Conservation (phyloP, 2,888 invertebrate genomes). For the Gymnocheta viridis region DNA sequence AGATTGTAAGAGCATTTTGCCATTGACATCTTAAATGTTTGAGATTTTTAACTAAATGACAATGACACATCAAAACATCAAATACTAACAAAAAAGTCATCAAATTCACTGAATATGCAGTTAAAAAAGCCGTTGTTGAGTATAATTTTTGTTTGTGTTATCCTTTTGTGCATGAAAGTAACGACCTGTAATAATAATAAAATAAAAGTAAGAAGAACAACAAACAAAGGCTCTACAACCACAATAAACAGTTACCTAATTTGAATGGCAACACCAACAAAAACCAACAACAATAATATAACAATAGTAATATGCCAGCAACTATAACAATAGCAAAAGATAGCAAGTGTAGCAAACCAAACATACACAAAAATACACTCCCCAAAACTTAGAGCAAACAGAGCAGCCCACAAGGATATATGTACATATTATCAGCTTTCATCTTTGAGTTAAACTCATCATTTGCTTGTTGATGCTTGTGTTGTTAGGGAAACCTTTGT, state of each 20-base stretch:
- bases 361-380: constrained; percentile 71
- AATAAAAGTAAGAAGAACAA: constrained; percentile 62
- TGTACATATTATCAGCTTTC: constrained; percentile 54
- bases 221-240: background rate
- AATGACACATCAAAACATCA: constrained; percentile 72
- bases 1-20: constrained; percentile 26
- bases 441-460: constrained; percentile 65
- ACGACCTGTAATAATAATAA: constrained; percentile 57
- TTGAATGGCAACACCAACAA: constrained; percentile 58
- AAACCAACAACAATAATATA: constrained; percentile 35
- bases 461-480: constrained; percentile 52
- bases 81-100: constrained; percentile 78
- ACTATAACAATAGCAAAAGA: constrained; percentile 18
- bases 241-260: constrained; percentile 66
- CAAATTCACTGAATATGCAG: constrained; percentile 80
- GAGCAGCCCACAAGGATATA: constrained; percentile 21
- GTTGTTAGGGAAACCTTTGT: constrained; percentile 30
- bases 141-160: constrained; percentile 70
- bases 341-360: constrained; percentile 38
- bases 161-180: constrained; percentile 40
- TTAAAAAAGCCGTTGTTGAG: constrained; percentile 63
- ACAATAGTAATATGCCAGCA: constrained; percentile 61
- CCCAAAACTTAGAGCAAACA: constrained; percentile 73
- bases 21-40: constrained; percentile 79
- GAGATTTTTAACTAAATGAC: constrained; percentile 78